Evolutionary conservation across 1,140 invertebrate genomes (phyloP), one percentile per base, ranked within the genome.

Genomic region (Episyrphus balteatus): DNA sequence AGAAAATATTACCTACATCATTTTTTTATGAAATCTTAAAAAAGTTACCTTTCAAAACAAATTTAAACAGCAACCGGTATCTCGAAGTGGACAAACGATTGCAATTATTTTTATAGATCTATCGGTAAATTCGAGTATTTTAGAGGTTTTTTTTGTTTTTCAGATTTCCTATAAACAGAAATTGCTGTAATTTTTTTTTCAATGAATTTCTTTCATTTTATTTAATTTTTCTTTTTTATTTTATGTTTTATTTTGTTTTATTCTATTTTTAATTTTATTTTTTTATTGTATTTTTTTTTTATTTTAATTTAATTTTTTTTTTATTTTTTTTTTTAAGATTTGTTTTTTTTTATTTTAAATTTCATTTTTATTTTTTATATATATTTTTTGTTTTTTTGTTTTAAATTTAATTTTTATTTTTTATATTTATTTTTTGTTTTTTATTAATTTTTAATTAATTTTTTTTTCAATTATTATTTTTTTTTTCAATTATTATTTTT

Each of bases 101-200:
- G 8, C 37, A 6, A 8, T 14, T 14, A 39, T 9, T 39, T 39
- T 39, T 39, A 10, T 34, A 8, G 8, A 13, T 34, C 8, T 34
- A 13, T 13, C 32, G 13, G 13, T 34, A 9, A 34, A 9, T 9
- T 34, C 8, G 13, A 39, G 7, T 15, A 39, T 39, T 13, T 39
- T 14, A 39, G 13, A 15, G 17, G 17, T 39, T 39, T n/a, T 14
- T 39, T 39, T 15, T 14, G 37, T 9, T 15, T 39, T 39, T 39
- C 6, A 14, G 8, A 8, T 39, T 8, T 13, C 37, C n/a, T 14
- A 8, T 39, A 14, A 39, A n/a, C n/a, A n/a, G n/a, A n/a, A n/a
- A n/a, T n/a, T 39, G 37, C 13, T 39, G 37, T 39, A 39, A 39
- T 39, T 39, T 39, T 39, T 39, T 14, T 39, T 39, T 39, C 14